A percentile compares a stretch with the other conserved stretches of the same genome.
These are phyloP conservation scores for Papilio helenus DNA, from an alignment of 1,140 invertebrate genomes.

Conservation along the genomic window DNA sequence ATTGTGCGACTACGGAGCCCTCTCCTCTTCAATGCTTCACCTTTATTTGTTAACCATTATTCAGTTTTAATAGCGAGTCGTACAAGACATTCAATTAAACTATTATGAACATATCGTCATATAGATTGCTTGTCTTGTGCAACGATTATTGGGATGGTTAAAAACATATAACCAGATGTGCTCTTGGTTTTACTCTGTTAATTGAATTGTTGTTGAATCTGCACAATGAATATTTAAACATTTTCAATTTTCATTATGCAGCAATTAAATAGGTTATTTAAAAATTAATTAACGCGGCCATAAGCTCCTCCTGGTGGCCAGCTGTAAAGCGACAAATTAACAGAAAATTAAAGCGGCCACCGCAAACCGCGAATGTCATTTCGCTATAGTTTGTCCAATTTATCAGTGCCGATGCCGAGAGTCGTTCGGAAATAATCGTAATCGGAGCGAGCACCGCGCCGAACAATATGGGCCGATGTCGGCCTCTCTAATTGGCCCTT, in stretches of 20 bases:
- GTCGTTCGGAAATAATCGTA: slow-evolving; percentile 81
- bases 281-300: slow-evolving; percentile 38
- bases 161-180: not conserved
- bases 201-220: not conserved
- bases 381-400: slow-evolving; percentile 81
- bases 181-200: not conserved
- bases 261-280: slow-evolving; percentile 35
- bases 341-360: slow-evolving; percentile 71
- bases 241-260: slow-evolving; percentile 33
- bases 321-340: slow-evolving; percentile 61
- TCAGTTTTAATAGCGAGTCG: slow-evolving; percentile 31
- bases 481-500: slow-evolving; percentile 82
- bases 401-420: slow-evolving; percentile 76
- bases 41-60: slow-evolving; percentile 38
- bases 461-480: slow-evolving; percentile 82
- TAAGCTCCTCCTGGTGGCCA: slow-evolving; percentile 23
- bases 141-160: not conserved
- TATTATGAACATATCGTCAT: not conserved
- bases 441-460: slow-evolving; percentile 78
- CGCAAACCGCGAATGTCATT: slow-evolving; percentile 76
- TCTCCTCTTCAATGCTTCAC: slow-evolving; percentile 35
- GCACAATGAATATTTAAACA: slow-evolving; percentile 26
- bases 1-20: slow-evolving; percentile 50
- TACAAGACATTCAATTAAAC: slow-evolving; percentile 19
- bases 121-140: not conserved